A percentile compares a stretch with the other conserved stretches of the same genome.
Evolutionary conservation across 2,113 vertebrate genomes (phyloP).

Genomic region (Pholis gunnellus): DNA sequence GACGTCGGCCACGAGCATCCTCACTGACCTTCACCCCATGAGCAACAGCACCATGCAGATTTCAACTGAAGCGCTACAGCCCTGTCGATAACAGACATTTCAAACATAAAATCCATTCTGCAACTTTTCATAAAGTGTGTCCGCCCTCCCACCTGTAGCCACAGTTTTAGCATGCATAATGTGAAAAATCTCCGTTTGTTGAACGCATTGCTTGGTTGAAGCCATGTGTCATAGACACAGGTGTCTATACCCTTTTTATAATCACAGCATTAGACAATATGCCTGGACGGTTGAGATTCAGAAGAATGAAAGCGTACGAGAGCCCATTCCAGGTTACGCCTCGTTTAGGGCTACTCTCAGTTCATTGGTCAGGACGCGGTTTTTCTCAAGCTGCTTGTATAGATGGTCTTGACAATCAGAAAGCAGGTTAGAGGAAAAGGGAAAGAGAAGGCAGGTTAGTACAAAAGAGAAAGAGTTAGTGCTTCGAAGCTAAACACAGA

Average conservation of each 20-base stretch:
- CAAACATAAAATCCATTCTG: neutral
- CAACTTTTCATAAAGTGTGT: neutral
- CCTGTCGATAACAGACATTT: conserved; percentile 52
- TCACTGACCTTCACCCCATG: neutral
- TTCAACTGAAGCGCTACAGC: conserved; percentile 30
- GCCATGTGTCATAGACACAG: conserved; percentile 5
- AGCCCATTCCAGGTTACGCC: conserved; percentile 80
- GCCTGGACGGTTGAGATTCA: conserved; percentile 39
- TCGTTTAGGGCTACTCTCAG: conserved; percentile 96
- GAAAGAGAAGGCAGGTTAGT: conserved; percentile 79
- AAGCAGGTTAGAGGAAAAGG: conserved; percentile 86
- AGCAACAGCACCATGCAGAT: conserved; percentile 6
- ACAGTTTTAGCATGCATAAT: conserved; percentile 59
- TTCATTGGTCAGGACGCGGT: conserved; percentile 94
- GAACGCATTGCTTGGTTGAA: conserved; percentile 31
- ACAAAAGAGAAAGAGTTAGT: conserved; percentile 51
- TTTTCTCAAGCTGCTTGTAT: conserved; percentile 98
- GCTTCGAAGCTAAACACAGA: conserved; percentile 3
- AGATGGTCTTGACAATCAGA: conserved; percentile 92
- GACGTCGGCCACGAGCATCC: neutral
- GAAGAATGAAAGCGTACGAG: conserved; percentile 28
- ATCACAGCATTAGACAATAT: conserved; percentile 38
- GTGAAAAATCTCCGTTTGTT: conserved; percentile 30
- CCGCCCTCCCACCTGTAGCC: conserved; percentile 15
- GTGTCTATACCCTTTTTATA: conserved; percentile 25